Percentiles rank a stretch among this genome's conserved stretches.
These are phyloP conservation scores for Standfussiana lucernea DNA, from an alignment of 2,888 invertebrate species.

Conservation along the genomic window DNA sequence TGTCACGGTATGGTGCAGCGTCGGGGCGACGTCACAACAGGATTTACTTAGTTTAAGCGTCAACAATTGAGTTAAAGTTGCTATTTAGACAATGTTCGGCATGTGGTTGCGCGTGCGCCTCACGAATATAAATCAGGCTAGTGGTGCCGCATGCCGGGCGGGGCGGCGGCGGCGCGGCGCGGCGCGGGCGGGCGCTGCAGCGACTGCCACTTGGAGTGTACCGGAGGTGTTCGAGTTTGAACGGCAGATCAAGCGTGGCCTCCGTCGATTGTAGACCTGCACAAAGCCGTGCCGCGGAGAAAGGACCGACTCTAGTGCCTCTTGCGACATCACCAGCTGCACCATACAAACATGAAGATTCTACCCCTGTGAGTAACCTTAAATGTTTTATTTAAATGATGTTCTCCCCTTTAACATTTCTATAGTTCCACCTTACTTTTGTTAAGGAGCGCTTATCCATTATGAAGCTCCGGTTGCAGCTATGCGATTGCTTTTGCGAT, in stretches of 20 bases:
- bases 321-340: slow-evolving; percentile 75
- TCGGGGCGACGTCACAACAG: slow-evolving; percentile 70
- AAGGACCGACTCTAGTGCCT: slow-evolving; percentile 80
- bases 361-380: slow-evolving; percentile 83
- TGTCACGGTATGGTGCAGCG: slow-evolving; percentile 59
- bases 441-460: slow-evolving; percentile 46
- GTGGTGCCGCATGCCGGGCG: slow-evolving; percentile 69
- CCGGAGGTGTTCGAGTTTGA: slow-evolving; percentile 75
- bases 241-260: slow-evolving; percentile 86
- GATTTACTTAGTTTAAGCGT: slow-evolving; percentile 71
- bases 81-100: slow-evolving; percentile 77
- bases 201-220: slow-evolving; percentile 73
- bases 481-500: slow-evolving; percentile 87
- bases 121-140: slow-evolving; percentile 82
- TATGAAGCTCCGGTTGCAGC: slow-evolving; percentile 75
- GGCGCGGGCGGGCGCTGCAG: slow-evolving; percentile 70
- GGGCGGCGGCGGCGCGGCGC: slow-evolving; percentile 65
- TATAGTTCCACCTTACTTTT: slow-evolving; percentile 26
- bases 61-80: slow-evolving; percentile 71
- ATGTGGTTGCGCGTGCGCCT: slow-evolving; percentile 74
- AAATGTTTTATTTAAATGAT: slow-evolving; percentile 35
- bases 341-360: slow-evolving; percentile 83
- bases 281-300: slow-evolving; percentile 81
- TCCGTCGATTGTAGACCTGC: slow-evolving; percentile 86
- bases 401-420: slow-evolving; percentile 24